Percentiles rank a stretch among this genome's conserved stretches.
These are phyloP conservation scores for Beroe ovata DNA, from an alignment of 37 sponge, comb jelly and placozoan species.

Conservation along the genomic window DNA sequence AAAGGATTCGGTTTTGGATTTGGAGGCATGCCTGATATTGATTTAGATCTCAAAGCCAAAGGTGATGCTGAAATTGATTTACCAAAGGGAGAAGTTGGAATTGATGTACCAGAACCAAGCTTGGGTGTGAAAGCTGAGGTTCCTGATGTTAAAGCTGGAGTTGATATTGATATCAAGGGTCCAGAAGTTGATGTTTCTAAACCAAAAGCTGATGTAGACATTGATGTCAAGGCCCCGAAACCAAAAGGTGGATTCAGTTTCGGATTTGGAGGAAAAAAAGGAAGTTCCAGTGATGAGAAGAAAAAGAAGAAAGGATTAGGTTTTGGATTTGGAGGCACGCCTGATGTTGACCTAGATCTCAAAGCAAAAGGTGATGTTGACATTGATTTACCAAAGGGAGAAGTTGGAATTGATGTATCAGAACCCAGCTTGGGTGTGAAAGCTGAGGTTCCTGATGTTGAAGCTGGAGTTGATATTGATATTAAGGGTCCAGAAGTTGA, in stretches of 20 bases:
- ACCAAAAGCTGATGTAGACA: neutral
- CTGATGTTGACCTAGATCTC: neutral
- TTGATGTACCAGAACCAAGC: neutral
- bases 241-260: neutral
- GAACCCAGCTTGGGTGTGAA: neutral
- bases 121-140: neutral
- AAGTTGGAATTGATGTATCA: neutral
- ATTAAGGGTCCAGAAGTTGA: slow-evolving; percentile 10
- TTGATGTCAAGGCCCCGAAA: slow-evolving; percentile 8
- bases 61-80: neutral
- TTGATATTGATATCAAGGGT: neutral
- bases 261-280: slow-evolving; percentile 17
- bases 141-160: neutral
- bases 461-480: slow-evolving; percentile 18
- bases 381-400: neutral
- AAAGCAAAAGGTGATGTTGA: slow-evolving; percentile 7
- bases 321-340: slow-evolving; percentile 46
- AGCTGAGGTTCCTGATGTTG: slow-evolving; percentile 40
- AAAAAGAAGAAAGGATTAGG: slow-evolving; percentile 1
- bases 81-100: too few relatives aligned
- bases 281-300: neutral
- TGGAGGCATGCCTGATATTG: slow-evolving; percentile 1
- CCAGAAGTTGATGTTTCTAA: neutral
- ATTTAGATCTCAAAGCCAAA: neutral
- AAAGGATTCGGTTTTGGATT: slow-evolving; percentile 13